Base-by-base conservation (phyloP, 2,888 invertebrate species). In the Nyleta sp. region DNA sequence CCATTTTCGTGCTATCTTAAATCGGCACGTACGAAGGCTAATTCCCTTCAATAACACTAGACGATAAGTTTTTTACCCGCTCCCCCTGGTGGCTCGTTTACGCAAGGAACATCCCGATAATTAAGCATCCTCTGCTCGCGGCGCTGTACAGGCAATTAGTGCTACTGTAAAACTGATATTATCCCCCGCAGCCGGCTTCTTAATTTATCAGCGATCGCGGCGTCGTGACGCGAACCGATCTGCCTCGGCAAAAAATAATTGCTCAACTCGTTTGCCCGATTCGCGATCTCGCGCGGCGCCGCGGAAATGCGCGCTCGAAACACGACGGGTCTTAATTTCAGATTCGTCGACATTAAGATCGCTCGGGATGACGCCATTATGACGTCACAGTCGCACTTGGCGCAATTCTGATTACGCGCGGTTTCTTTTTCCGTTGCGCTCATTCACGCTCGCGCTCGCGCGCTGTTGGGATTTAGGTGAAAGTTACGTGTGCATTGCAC, bases 391-490 rank as follows among this genome's bases (percentile, higher is more conserved):
- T 31, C 28, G n/a, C n/a, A 48, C 15, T 52, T 22, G 13, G 22
- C 20, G 22, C 62, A 46, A 64, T 52, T 64, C 15, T 20, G 42
- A 64, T 62, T 72, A 72, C 38, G 33, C 24, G 35, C 44, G n/a
- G n/a, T 68, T 48, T 71, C 40, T 60, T 42, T 71, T 62, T 62
- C 62, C 20, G 28, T 62, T 55, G 22, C 44, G 35, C 59, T 53
- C 62, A 62, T 71, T 71, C 53, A 62, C 22, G 28, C n/a, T 65
- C 42, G n/a, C n/a, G n/a, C n/a, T n/a, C n/a, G n/a, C n/a, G n/a
- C n/a, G n/a, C n/a, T n/a, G n/a, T n/a, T 65, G 73, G 42, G 73
- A 73, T 57, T 73, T 73, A 73, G 65, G 65, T 73, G 73, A 74
- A 74, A 74, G 74, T 74, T 74, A 67, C 67, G 33, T 57, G 53